Evolutionary conservation across 2,113 vertebrate genomes (phyloP).

Genomic region (Misgurnus anguillicaudatus): DNA sequence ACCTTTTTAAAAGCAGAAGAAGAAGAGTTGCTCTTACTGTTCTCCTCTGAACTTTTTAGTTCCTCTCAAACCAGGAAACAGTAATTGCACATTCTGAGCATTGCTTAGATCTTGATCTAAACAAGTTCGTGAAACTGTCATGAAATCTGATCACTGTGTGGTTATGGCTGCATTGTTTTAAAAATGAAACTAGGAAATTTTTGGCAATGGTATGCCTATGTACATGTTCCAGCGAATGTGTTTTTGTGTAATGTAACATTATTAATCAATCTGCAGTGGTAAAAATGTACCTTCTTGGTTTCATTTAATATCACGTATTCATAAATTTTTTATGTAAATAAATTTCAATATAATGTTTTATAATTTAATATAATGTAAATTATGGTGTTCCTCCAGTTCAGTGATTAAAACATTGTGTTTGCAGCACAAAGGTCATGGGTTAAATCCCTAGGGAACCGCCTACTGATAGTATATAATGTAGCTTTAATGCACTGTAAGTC

Average conservation of each 20-base stretch:
- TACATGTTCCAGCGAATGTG: neutral
- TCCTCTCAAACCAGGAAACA: neutral
- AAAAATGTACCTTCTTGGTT: too few species aligned
- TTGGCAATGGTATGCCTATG: slow-evolving; percentile 7
- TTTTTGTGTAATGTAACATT: neutral
- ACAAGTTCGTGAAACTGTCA: neutral
- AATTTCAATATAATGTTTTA: too few species aligned
- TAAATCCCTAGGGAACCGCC: too few species aligned
- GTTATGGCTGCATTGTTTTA: neutral
- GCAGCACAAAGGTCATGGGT: too few species aligned
- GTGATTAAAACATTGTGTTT: too few species aligned
- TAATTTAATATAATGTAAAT: too few species aligned
- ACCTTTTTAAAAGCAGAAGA: neutral
- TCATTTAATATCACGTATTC: too few species aligned
- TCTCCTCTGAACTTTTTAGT: neutral
- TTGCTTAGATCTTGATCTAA: neutral
- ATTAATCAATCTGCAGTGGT: too few species aligned
- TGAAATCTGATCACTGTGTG: neutral
- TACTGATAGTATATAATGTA: too few species aligned
- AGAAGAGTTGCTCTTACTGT: neutral
- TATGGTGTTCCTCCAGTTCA: too few species aligned
- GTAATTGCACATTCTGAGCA: neutral
- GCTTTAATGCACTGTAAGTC: too few species aligned
- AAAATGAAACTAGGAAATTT: neutral
- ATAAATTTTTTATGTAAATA: too few species aligned